Conservation (phyloP, 2,113 vertebrate genomes). For the Prochilodus magdalenae region DNA sequence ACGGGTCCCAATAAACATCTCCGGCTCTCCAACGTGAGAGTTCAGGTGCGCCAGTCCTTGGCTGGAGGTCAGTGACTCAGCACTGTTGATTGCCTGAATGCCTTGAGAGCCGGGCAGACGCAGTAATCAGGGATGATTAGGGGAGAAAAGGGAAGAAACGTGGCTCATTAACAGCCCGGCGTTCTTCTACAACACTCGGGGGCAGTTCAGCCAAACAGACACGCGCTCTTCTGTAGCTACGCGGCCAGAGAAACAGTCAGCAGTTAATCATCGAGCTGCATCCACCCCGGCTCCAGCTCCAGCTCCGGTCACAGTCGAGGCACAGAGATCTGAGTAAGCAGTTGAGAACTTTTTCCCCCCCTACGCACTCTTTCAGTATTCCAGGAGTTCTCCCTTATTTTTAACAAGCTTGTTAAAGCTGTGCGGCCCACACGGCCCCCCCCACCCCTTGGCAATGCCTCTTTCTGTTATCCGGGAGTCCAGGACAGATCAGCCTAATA, state of each 20-base stretch:
- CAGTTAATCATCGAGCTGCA: conserved; percentile 10
- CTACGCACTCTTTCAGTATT: conserved; percentile 22
- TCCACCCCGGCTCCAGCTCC: neutral
- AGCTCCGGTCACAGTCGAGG: neutral
- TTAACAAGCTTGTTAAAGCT: conserved; percentile 33
- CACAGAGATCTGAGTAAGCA: conserved; percentile 25
- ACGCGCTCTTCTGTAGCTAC: neutral
- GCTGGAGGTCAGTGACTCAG: conserved; percentile 9
- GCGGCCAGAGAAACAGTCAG: neutral
- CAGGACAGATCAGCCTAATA: conserved; percentile 28
- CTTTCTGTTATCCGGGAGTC: conserved; percentile 26
- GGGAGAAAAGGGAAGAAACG: neutral
- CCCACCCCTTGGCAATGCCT: neutral
- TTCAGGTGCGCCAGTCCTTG: neutral
- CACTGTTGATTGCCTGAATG: conserved; percentile 12
- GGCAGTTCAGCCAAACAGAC: neutral
- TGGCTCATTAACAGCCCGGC: conserved; percentile 3
- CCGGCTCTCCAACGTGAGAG: neutral
- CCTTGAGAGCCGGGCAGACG: conserved; percentile 12
- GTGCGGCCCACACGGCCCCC: conserved; percentile 7
- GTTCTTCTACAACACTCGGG: conserved; percentile 5
- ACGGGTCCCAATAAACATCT: neutral
- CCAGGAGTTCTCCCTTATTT: neutral
- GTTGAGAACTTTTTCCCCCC: conserved; percentile 25
- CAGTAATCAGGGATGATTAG: conserved; percentile 30